Base-by-base conservation (phyloP, 53 echinoderm and acorn worm species). In the Echinometra lucunter region DNA sequence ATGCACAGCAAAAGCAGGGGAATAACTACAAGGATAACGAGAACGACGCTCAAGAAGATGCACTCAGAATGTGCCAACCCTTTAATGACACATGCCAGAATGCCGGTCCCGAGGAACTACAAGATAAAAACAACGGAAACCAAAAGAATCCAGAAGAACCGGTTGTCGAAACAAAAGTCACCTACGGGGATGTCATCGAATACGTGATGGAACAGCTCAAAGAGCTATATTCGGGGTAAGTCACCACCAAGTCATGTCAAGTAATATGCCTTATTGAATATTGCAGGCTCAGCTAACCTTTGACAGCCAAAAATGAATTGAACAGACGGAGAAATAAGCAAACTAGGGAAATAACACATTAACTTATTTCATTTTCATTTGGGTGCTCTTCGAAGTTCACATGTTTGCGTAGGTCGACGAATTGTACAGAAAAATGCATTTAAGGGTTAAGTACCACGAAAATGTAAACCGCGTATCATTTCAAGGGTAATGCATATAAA, bases 181-280 rank as follows among this genome's bases (percentile, higher is more conserved):
- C 90, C 1, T 90, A 90, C 42, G 90, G 90, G 11, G 90, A 90
- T 37, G 42, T 90, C 25, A 90, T 90, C 28, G 42, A 57, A 35
- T 90, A 90, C 40, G 90, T 90, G 35, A 60, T 63, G 63, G 23
- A 58, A 21, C 57, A 90, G 37, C 90, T 90, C 23, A 60, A 38
- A 8, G 40, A 60, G 6, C 10, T 63, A 19, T 90, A 90, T 58
- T 37, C 90, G 1, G 90, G 90, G 90, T 90, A 63, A 90, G 90
- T 60, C 34, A 32, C 83, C 45, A 53, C 53, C 53, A 53, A 53
- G 53, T 53, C 9, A n/a, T n/a, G n/a, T n/a, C n/a, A n/a, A n/a
- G n/a, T n/a, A n/a, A n/a, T n/a, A n/a, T n/a, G n/a, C n/a, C n/a
- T n/a, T n/a, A n/a, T n/a, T n/a, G n/a, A n/a, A n/a, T n/a, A n/a